Conservation (phyloP, 2,113 vertebrate species). For the Theristicus caerulescens region DNA sequence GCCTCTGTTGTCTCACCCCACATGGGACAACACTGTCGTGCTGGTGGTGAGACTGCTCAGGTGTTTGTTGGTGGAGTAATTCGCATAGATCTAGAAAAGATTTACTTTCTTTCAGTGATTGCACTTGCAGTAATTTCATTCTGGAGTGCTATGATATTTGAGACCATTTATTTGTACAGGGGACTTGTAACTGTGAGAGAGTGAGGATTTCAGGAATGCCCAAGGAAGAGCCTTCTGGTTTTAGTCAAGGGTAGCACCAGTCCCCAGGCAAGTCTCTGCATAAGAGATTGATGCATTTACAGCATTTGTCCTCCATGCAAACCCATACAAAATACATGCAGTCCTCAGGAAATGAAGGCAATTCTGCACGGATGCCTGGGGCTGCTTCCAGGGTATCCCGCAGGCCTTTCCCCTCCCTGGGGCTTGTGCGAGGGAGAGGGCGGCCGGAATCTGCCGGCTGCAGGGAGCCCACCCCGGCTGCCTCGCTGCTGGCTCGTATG, state of each 20-base stretch:
- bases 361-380: background rate
- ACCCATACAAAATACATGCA: background rate
- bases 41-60: background rate
- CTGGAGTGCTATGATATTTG: background rate
- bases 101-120: fast-evolving
- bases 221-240: background rate
- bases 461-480: background rate
- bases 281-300: background rate
- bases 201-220: background rate
- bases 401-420: background rate
- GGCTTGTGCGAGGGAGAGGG: background rate
- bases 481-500: fast-evolving
- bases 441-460: background rate
- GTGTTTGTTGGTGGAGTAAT: background rate
- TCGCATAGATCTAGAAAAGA: fast-evolving
- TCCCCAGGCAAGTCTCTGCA: background rate
- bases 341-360: background rate
- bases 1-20: background rate
- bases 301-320: background rate
- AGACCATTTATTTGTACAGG: background rate
- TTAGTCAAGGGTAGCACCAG: fast-evolving
- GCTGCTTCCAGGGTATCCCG: background rate
- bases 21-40: fast-evolving
- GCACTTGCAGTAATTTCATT: background rate
- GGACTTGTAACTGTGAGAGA: background rate